Percentiles rank a stretch among this genome's conserved stretches.
Evolutionary conservation across 2,113 vertebrate genomes (phyloP).

Genomic region (Fulmarus glacialis): DNA sequence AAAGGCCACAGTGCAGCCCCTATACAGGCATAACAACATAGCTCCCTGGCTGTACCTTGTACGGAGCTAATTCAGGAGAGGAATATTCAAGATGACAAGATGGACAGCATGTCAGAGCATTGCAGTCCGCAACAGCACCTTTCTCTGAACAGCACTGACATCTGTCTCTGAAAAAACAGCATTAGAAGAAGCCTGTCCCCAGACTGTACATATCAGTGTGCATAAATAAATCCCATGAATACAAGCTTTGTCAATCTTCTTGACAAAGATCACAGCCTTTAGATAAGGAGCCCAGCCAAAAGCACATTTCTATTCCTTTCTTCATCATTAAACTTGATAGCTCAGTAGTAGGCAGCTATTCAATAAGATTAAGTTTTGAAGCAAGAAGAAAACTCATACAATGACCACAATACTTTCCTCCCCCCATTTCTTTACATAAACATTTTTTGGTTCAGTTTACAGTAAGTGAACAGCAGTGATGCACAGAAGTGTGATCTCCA

Average conservation of each 20-base stretch:
- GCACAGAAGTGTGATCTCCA: neutral
- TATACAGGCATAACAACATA: neutral
- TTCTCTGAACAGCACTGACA: slow-evolving; percentile 26
- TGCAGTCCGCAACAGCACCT: neutral
- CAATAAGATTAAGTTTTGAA: neutral
- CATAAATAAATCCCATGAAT: slow-evolving; percentile 36
- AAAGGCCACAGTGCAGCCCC: neutral
- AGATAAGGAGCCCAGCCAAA: slow-evolving; percentile 22
- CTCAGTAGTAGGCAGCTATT: slow-evolving; percentile 39
- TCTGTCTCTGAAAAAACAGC: neutral
- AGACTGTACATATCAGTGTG: neutral
- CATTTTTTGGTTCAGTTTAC: neutral
- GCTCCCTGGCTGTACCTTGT: neutral
- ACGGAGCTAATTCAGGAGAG: neutral
- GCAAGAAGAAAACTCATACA: neutral
- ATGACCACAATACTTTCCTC: neutral
- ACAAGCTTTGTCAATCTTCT: slow-evolving; percentile 16
- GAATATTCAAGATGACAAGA: neutral
- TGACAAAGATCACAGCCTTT: slow-evolving; percentile 55
- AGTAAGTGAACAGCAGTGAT: neutral
- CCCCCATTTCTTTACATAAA: neutral
- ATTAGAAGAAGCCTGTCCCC: neutral
- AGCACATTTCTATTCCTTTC: slow-evolving; percentile 32
- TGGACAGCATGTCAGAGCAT: neutral
- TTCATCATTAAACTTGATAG: slow-evolving; percentile 46